Conservation (phyloP, 2,888 invertebrate genomes). For the Erannis defoliaria region DNA sequence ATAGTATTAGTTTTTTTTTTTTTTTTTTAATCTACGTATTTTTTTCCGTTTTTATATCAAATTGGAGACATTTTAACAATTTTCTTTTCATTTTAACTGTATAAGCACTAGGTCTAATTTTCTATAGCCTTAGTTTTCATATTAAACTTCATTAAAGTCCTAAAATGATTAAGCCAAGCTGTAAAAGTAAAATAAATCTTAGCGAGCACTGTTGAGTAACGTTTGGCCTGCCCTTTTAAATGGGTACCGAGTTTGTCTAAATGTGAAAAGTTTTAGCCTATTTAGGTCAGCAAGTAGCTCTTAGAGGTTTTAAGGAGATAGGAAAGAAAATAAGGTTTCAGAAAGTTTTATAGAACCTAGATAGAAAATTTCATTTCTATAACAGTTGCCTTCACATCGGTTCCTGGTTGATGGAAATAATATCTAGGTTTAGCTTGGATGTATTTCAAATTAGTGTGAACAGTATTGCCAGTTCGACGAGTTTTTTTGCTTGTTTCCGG, state of each 20-base stretch:
- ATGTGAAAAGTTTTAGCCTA: constrained; percentile 48
- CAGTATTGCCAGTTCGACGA: too few species aligned
- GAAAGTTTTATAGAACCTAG: constrained; percentile 18
- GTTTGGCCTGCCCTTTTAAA: constrained; percentile 22
- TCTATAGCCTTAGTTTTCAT: constrained; percentile 4
- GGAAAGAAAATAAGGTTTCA: constrained; percentile 37
- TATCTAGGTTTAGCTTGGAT: too few species aligned
- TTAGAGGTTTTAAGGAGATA: constrained; percentile 33
- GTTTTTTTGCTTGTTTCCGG: too few species aligned
- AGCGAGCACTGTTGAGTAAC: constrained; percentile 10
- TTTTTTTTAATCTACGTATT: too few species aligned
- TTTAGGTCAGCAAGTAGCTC: constrained; percentile 49
- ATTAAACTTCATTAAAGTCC: constrained; percentile 26
- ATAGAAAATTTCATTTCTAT: constrained; percentile 31
- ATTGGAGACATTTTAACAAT: too few species aligned
- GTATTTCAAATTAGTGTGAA: too few species aligned
- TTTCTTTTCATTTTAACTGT: too few species aligned
- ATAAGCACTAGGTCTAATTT: background rate
- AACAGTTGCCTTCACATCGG: background rate
- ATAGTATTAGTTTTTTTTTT: too few species aligned
- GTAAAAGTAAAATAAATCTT: constrained; percentile 26
- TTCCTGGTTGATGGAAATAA: too few species aligned
- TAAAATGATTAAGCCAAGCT: constrained; percentile 16
- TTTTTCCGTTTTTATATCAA: too few species aligned
- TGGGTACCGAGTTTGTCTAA: constrained; percentile 39